Evolutionary conservation across 2,113 vertebrate genomes (phyloP).

Genomic region (Ictidomys tridecemlineatus): DNA sequence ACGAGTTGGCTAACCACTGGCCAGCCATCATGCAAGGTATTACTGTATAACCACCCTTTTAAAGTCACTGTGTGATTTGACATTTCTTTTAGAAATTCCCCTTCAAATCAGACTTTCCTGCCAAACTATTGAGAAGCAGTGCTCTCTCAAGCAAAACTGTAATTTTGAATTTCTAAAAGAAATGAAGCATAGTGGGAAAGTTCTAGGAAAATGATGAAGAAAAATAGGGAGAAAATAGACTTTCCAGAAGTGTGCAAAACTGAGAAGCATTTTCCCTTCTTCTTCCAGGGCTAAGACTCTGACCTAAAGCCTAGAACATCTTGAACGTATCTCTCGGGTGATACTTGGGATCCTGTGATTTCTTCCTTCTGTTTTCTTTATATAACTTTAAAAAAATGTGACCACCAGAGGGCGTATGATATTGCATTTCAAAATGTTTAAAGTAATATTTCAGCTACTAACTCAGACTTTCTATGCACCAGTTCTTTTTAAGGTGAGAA

Average conservation of each 20-base stretch:
- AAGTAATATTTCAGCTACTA: not conserved
- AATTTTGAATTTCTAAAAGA: not conserved
- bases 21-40: not conserved
- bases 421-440: slow-evolving; percentile 44
- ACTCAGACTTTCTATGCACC: not conserved
- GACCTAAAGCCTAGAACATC: not conserved
- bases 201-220: not conserved
- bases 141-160: not conserved
- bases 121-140: not conserved
- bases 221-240: not conserved
- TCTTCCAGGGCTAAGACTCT: not conserved
- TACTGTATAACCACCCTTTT: not conserved
- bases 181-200: not conserved
- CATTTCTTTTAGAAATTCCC: not conserved
- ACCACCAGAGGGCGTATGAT: slow-evolving; percentile 77
- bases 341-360: not conserved
- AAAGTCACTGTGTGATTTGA: not conserved
- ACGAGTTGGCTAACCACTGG: not conserved
- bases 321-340: fast-evolving
- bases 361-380: not conserved
- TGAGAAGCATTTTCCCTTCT: not conserved
- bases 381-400: not conserved
- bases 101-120: not conserved
- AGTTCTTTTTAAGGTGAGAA: not conserved
- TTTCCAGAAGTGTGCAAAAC: not conserved